These are phyloP conservation scores for Ceratotherium simum DNA, from an alignment of 2,113 vertebrate genomes.

Conservation along the genomic window DNA sequence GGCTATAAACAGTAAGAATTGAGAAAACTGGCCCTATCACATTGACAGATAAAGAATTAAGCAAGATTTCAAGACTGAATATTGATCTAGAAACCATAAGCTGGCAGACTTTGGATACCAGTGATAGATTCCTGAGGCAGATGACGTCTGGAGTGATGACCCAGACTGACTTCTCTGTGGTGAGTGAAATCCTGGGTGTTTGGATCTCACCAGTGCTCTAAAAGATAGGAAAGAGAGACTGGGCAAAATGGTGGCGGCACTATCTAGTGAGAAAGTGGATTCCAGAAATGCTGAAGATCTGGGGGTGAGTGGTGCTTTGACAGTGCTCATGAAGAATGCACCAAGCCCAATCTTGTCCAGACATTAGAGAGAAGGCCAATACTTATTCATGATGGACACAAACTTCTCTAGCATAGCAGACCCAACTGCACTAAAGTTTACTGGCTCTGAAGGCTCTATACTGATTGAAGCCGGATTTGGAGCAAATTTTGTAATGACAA, in stretches of 20 bases:
- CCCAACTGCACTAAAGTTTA: constrained; percentile 94
- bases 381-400: constrained; percentile 95
- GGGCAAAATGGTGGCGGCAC: constrained; percentile 92
- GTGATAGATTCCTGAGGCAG: constrained; percentile 90
- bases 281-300: constrained; percentile 93
- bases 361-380: constrained; percentile 94
- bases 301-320: constrained; percentile 93
- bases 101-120: constrained; percentile 97
- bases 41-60: constrained; percentile 87
- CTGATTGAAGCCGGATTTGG: constrained; percentile 97
- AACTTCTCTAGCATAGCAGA: constrained; percentile 96
- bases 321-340: constrained; percentile 94
- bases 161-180: constrained; percentile 95
- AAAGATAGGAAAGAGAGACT: constrained; percentile 92
- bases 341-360: constrained; percentile 96
- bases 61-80: constrained; percentile 91
- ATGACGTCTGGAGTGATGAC: constrained; percentile 90
- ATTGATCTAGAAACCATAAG: constrained; percentile 92
- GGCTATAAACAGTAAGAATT: constrained; percentile 94
- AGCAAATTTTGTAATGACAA: constrained; percentile 95
- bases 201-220: constrained; percentile 91
- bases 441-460: constrained; percentile 94
- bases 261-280: constrained; percentile 76
- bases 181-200: constrained; percentile 96
- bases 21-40: constrained; percentile 90